Evolutionary conservation across 1,140 invertebrate species (phyloP), one percentile per base, ranked within the genome.

Genomic region (Manduca sexta): DNA sequence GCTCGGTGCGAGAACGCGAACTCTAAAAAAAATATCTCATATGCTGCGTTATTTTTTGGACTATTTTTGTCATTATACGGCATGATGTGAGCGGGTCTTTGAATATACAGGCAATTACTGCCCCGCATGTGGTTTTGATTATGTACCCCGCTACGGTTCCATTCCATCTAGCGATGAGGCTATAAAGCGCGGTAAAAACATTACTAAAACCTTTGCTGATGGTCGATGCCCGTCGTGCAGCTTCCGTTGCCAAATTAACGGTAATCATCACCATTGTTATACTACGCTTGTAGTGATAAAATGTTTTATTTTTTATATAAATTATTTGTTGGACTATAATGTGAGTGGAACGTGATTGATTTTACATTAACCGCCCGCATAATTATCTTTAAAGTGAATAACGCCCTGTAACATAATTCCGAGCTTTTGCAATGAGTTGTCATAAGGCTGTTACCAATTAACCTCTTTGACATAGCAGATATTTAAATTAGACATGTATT

Each of bases 21-120:
- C 66, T 82, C 66, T 66, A 69, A 69, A 83, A 85, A 77, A 83
- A 85, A 85, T 65, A 85, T 80, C 81, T 84, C 79, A 83, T 84
- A 84, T 83, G 75, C 75, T 66, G 72, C 71, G 75, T 59, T 66
- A 75, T 77, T 85, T 85, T 85, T 85, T 85, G 76, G 78, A 82
- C 78, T 85, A 83, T 85, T 85, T 85, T 85, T 85, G 82, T 85
- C 82, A 85, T 85, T 85, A 83, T 85, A 83, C 78, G 77, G 67
- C 77, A 76, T 77, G 79, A 82, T 84, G 79, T 78, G 81, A 82
- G 77, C 77, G 77, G 70, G 74, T 67, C 77, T 80, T 74, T 84
- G 79, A 85, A 82, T 85, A 75, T 77, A 59, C 73, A 85, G 74
- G 79, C 82, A 83, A 85, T 85, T 85, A 85, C 79, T 69, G 78